phyloP scores from a whole-genome alignment of 2,888 invertebrate genomes.

The Lydus trimaculatus region DNA sequence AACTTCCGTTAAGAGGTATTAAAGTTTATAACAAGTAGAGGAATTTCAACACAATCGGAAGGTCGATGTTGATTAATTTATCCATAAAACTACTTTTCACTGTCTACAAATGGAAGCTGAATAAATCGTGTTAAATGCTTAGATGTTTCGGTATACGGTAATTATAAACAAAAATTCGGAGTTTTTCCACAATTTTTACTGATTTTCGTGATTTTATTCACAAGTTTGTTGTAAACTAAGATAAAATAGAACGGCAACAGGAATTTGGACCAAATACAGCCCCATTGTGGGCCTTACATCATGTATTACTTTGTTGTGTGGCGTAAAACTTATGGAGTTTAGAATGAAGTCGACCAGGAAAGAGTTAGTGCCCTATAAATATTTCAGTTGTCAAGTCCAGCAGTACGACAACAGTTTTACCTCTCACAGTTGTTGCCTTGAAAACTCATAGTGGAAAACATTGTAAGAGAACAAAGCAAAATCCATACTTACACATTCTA shows the following conservation, averaged over 20 bases:
- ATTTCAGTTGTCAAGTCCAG: slow-evolving; percentile 55
- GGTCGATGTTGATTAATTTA: too few species aligned
- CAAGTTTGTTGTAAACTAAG: too few species aligned
- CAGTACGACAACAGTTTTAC: slow-evolving; percentile 46
- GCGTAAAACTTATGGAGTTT: slow-evolving; percentile 51
- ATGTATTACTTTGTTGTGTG: slow-evolving; percentile 55
- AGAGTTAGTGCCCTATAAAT: slow-evolving; percentile 54
- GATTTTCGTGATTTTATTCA: too few species aligned
- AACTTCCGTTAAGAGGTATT: background rate
- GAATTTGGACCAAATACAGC: too few species aligned
- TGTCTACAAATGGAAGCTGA: too few species aligned
- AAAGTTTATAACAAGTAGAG: background rate
- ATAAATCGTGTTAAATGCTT: too few species aligned
- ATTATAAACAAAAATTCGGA: too few species aligned
- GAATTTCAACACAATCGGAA: background rate
- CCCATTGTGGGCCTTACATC: slow-evolving; percentile 50
- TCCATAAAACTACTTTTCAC: too few species aligned
- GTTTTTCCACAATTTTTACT: too few species aligned
- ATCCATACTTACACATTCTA: slow-evolving; percentile 12
- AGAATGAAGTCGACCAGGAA: slow-evolving; percentile 52
- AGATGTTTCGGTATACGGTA: too few species aligned
- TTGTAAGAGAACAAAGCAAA: slow-evolving; percentile 13
- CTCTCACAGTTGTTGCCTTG: slow-evolving; percentile 17
- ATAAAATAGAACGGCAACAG: too few species aligned
- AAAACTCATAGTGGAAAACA: slow-evolving; percentile 18